phyloP scores from a whole-genome alignment of 2,888 invertebrate species.

The Sipha maydis region DNA sequence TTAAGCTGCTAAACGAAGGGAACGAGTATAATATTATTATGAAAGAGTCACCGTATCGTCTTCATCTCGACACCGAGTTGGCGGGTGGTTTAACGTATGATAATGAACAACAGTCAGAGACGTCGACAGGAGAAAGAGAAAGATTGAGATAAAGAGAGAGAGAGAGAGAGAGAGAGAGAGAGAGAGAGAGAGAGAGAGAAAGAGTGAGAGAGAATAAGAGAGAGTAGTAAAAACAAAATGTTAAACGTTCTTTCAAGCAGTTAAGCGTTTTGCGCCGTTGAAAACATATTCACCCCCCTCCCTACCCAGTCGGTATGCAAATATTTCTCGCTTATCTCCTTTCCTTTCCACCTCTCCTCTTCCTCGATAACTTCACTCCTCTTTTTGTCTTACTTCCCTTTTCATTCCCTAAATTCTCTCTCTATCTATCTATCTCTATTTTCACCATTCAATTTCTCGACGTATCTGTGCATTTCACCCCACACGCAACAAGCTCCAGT shows the following conservation, averaged over 20 bases:
- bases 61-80: not conserved
- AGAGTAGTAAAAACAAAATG: constrained; percentile 38
- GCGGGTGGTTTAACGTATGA: not conserved
- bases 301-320: constrained; percentile 4
- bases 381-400: not conserved
- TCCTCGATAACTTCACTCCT: not conserved
- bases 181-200: not conserved
- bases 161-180: not conserved
- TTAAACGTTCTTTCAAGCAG: constrained; percentile 18
- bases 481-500: too few species aligned
- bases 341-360: too few species aligned
- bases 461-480: not conserved
- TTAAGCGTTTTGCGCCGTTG: constrained; percentile 11
- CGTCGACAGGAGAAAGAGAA: not conserved
- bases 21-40: not conserved
- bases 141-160: too few species aligned
- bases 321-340: constrained; percentile 4
- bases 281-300: constrained; percentile 2
- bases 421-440: not conserved
- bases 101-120: not conserved
- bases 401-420: not conserved
- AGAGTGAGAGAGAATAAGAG: not conserved
- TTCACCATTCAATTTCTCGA: too few species aligned
- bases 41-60: not conserved
- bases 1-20: not conserved